Percentiles rank a stretch among this genome's conserved stretches.
phyloP scores from a whole-genome alignment of 2,888 invertebrate species.

The Malthinus flaveolus region DNA sequence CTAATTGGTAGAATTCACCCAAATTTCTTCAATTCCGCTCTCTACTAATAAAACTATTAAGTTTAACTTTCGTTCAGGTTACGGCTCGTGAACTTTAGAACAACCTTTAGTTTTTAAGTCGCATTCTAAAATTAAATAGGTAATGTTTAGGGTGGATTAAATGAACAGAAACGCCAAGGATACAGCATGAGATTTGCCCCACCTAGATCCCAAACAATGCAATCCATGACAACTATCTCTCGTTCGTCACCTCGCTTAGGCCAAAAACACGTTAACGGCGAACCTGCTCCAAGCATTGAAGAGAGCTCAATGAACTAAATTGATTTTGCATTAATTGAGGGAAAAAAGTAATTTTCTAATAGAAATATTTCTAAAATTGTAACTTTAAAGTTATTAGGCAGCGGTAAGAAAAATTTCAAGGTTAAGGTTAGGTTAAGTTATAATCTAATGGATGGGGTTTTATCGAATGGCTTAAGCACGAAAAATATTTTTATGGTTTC shows the following conservation, averaged over 20 bases:
- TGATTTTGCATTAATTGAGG: neutral
- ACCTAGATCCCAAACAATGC: constrained; percentile 57
- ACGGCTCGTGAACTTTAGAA: too few relatives aligned
- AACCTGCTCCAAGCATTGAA: constrained; percentile 46
- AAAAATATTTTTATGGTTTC: constrained; percentile 16
- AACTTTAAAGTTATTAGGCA: too few relatives aligned
- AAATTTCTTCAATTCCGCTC: too few relatives aligned
- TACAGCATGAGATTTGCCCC: constrained; percentile 58
- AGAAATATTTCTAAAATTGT: neutral
- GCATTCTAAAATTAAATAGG: too few relatives aligned
- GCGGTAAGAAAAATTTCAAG: too few relatives aligned
- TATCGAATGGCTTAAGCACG: constrained; percentile 10
- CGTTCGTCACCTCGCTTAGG: constrained; percentile 45
- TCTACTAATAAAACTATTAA: too few relatives aligned
- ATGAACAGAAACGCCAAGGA: constrained; percentile 46
- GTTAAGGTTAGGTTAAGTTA: neutral
- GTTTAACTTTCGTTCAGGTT: too few relatives aligned
- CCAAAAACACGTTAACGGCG: constrained; percentile 46
- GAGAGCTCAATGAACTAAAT: constrained; percentile 47
- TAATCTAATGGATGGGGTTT: constrained; percentile 9
- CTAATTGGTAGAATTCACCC: too few relatives aligned
- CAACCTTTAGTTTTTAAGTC: too few relatives aligned
- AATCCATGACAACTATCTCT: constrained; percentile 56
- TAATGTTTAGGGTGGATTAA: constrained; percentile 15
- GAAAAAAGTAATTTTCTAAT: neutral